Conservation (phyloP, 1,140 invertebrate genomes). For the Drosophila melanica region DNA sequence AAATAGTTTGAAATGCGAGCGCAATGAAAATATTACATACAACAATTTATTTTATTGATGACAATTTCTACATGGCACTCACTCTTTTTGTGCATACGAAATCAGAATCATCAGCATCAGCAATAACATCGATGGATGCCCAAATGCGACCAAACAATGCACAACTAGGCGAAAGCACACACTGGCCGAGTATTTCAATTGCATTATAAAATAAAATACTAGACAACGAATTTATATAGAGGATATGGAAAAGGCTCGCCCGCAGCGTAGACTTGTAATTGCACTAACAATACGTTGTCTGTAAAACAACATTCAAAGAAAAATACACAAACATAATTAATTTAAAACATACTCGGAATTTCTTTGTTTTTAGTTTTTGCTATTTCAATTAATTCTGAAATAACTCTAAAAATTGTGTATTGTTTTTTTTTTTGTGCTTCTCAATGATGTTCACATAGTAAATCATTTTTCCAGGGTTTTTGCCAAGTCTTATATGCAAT, state of each 20-base stretch:
- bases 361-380: no score
- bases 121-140: slow-evolving; percentile 24
- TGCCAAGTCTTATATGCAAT: slow-evolving; percentile 4
- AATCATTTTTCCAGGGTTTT: neutral
- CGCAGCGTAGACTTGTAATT: neutral
- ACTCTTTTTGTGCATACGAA: slow-evolving; percentile 66
- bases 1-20: slow-evolving; percentile 5
- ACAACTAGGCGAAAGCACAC: slow-evolving; percentile 21
- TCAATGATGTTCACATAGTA: neutral
- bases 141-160: slow-evolving; percentile 38
- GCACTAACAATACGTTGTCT: neutral
- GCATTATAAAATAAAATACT: slow-evolving; percentile 52
- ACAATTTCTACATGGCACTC: slow-evolving; percentile 56
- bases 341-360: no score
- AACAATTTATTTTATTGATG: slow-evolving; percentile 70
- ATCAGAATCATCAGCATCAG: slow-evolving; percentile 48
- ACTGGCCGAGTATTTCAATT: slow-evolving; percentile 49
- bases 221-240: slow-evolving; percentile 10
- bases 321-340: no score
- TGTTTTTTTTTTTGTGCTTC: no score
- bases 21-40: slow-evolving; percentile 39
- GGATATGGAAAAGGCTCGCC: neutral
- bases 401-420: no score
- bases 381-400: no score
- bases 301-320: no score